phyloP scores from a whole-genome alignment of 2,113 vertebrate species.

The Sakesphorus luctuosus region DNA sequence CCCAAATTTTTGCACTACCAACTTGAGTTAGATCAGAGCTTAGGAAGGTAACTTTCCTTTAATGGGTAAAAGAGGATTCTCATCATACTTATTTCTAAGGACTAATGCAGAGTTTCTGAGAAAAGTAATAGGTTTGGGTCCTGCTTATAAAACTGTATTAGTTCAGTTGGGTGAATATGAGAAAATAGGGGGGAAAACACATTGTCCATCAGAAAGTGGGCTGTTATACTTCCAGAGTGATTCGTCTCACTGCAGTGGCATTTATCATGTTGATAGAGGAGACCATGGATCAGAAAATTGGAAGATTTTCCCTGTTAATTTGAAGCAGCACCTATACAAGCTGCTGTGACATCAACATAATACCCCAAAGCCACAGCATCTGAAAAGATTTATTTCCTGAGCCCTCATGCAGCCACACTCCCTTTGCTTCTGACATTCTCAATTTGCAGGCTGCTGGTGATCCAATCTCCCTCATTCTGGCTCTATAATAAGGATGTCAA shows the following conservation, averaged over 20 bases:
- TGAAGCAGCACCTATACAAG: constrained; percentile 57
- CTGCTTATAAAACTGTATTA: constrained; percentile 11
- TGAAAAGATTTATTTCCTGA: constrained; percentile 70
- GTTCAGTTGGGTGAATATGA: constrained; percentile 16
- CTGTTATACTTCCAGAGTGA: neutral
- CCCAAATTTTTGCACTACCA: neutral
- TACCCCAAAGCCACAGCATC: constrained; percentile 44
- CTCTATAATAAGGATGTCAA: constrained; percentile 60
- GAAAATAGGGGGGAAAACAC: neutral
- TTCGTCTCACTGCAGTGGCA: constrained; percentile 50
- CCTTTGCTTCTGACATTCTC: constrained; percentile 53
- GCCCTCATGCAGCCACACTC: constrained; percentile 5
- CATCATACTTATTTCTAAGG: constrained; percentile 2
- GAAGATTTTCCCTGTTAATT: constrained; percentile 68
- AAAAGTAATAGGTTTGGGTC: neutral
- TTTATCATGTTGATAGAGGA: constrained; percentile 69
- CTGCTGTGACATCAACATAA: constrained; percentile 62
- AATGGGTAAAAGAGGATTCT: neutral
- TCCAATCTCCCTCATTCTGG: constrained; percentile 54
- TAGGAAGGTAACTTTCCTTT: neutral
- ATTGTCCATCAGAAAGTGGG: neutral
- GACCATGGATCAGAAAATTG: constrained; percentile 39
- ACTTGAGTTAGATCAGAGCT: neutral
- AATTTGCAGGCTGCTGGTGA: constrained; percentile 43
- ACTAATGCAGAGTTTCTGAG: neutral